Conservation (phyloP, 1,140 invertebrate species). For the Caenorhabditis inopinata region DNA sequence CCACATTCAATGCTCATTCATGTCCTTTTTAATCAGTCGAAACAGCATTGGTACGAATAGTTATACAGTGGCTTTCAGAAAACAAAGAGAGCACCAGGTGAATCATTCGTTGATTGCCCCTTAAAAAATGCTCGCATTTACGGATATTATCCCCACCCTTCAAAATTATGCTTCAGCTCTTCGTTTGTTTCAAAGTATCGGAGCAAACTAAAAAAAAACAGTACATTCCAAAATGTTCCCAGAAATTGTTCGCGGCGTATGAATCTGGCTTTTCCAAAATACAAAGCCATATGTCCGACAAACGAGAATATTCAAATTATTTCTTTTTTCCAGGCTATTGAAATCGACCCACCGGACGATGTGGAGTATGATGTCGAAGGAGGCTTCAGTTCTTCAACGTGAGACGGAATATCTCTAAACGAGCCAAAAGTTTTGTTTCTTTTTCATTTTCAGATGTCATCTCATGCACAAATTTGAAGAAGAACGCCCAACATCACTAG, state of each 20-base stretch:
- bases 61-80: background rate
- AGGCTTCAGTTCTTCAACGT: conserved; percentile 17
- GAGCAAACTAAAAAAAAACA: no score
- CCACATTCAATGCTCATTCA: conserved; percentile 14
- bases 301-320: background rate
- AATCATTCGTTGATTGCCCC: no score
- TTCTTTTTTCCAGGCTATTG: background rate
- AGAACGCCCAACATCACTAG: conserved; percentile 5
- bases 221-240: no score
- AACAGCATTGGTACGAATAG: background rate
- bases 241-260: no score
- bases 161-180: no score
- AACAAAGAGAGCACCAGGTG: background rate
- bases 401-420: no score
- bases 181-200: no score
- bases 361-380: conserved; percentile 2
- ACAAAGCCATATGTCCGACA: no score
- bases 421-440: no score
- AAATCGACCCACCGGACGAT: conserved; percentile 25
- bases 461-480: conserved; percentile 22
- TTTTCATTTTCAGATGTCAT: background rate
- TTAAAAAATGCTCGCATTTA: no score
- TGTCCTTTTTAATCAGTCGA: background rate
- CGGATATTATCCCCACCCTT: no score
- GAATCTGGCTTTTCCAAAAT: no score